phyloP scores from a whole-genome alignment of 2,888 invertebrate genomes.

The Ennomos quercinarius region DNA sequence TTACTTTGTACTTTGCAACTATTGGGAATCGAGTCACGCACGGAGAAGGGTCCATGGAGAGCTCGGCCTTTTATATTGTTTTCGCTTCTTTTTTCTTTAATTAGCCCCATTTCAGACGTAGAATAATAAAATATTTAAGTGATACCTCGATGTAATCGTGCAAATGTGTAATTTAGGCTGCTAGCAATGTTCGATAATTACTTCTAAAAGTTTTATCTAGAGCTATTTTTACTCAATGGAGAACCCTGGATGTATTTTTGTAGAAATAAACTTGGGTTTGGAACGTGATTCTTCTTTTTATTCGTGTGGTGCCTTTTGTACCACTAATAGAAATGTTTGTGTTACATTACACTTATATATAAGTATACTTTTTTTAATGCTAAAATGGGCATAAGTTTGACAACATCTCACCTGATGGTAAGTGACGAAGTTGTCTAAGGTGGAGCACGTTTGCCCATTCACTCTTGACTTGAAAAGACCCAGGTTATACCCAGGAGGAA shows the following conservation, averaged over 20 bases:
- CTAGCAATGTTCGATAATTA: constrained; percentile 13
- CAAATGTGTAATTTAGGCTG: constrained; percentile 35
- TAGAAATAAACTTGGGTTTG: background rate
- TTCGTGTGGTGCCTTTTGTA: no score
- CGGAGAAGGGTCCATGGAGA: constrained; percentile 50
- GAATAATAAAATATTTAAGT: constrained; percentile 57
- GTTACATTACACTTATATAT: no score
- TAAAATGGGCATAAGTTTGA: no score
- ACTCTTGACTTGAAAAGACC: no score
- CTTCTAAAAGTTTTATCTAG: constrained; percentile 10
- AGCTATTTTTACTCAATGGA: constrained; percentile 5
- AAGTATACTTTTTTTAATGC: no score
- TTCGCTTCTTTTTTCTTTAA: constrained; percentile 62
- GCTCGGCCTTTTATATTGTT: constrained; percentile 60
- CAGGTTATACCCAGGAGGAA: no score
- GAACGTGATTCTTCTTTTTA: no score
- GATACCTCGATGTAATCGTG: constrained; percentile 38
- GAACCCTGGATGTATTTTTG: background rate
- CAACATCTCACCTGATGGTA: no score
- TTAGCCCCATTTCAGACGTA: constrained; percentile 55
- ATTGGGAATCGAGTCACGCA: constrained; percentile 61
- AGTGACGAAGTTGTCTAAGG: no score
- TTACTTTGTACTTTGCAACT: constrained; percentile 45
- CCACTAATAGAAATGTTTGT: no score
- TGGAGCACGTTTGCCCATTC: no score